Evolutionary conservation across 2,113 vertebrate species (phyloP), one percentile per base, ranked within the genome.

Genomic region (Grammomys surdaster): DNA sequence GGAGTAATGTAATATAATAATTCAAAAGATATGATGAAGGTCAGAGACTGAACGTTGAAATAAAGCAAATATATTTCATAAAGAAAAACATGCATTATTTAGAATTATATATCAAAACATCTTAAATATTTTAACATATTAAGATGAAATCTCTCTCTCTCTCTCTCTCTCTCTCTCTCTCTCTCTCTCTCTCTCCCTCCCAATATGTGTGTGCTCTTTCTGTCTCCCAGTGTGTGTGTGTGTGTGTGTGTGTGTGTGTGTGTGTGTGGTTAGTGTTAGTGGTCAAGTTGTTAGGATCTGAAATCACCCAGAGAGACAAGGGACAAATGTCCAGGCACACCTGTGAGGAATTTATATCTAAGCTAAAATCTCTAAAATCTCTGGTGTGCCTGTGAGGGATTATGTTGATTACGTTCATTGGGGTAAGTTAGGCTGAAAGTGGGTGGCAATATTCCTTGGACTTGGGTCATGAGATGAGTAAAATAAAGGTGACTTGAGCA

Each of bases 41-140:
- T 76, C 3, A 69, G 54, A 36, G 19, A 88, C 58, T 46, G 88
- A 94, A 82, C 2, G 54, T 43, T 88, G 46, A 95, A 92, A 87
- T 63, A 58, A 91, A 89, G 2, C 48, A 77, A 96, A 60, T 20
- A 90, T 86, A 17, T 26, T 16, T 90, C 67, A 95, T 93, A 80
- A 87, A 93, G 28, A 82, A 40, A 94, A 94, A 89, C 26, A 86
- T 51, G 13, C 33, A 8, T 88, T 97, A 93, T 95, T 97, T 90
- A 85, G 78, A 81, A 97, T 89, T 54, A 51, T 70, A 43, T 93
- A 76, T 88, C 24, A 72, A 28, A 20, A 5, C 0, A 3, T 16
- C 72, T 63, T 91, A 56, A 95, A 90, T 94, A 95, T 72, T 94
- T 93, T 72, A 84, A 95, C 43, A 77, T 11, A 17, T 76, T 89